Evolutionary conservation across 2,797 vertebrate species (phyloP), one percentile per base, ranked within the genome.

Genomic region (Melanotaenia parkinsoni): DNA sequence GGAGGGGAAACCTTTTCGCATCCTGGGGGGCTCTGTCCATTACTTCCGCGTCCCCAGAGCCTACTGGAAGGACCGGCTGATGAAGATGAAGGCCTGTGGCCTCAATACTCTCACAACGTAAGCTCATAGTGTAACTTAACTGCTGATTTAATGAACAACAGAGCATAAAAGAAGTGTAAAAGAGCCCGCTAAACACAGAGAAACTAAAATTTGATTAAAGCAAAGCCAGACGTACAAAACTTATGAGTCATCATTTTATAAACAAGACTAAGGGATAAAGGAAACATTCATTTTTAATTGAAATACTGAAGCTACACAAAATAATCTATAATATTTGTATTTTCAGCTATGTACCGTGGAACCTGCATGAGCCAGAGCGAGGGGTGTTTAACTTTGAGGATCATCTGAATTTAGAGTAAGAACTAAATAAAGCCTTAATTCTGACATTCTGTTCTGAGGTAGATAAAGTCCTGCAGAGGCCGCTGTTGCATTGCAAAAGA

Each of bases 101-200:
- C 88, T 98, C 63, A 98, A 98, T 86, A 97, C 97, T 1, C 92
- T 98, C 77, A 97, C 96, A 0, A 98, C 95, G 97, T 98, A 88
- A 84, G 96, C 56, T 60, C 62, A 26, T 59, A 16, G 45, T 70
- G 58, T 28, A 50, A 5, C 53, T 40, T 9, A 33, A 35, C 4
- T 0, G 35, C 63, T 66, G 43, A 22, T 22, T 58, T 11, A 51
- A 57, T 5, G 33, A 8, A 16, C 30, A 38, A 12, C 3, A 0
- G 7, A 58, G 32, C 30, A 20, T n/a, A 30, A 50, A 2, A 50
- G 37, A n/a, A 5, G 20, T 18, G 26, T 18, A 8, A 59, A 8
- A 54, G 4, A 18, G 11, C 20, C 47, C 16, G 11, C 16, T 0
- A 60, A 26, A 38, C n/a, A 16, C 10, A 63, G 14, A 35, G 53